Evolutionary conservation across 2,113 vertebrate genomes (phyloP).

Genomic region (Helogale parvula): DNA sequence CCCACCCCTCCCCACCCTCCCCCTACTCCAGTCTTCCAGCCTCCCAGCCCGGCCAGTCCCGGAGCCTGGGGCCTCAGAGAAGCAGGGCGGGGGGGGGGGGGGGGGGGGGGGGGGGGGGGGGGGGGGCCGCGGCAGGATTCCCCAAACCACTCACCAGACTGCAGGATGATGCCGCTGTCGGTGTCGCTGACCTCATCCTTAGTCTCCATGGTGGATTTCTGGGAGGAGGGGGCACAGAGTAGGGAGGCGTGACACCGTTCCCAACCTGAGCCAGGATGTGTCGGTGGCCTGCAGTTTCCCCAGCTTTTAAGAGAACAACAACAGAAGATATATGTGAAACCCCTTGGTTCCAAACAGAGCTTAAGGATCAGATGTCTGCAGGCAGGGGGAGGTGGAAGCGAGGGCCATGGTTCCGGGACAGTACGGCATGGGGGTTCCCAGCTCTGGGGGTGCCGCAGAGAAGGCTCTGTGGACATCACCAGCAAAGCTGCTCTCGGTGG

Average conservation of each 20-base stretch:
- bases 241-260: background rate
- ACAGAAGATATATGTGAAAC: background rate
- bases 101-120: background rate
- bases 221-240: background rate
- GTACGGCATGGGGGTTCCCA: background rate
- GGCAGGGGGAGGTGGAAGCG: background rate
- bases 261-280: conserved; percentile 26
- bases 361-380: background rate
- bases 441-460: background rate
- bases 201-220: conserved; percentile 83
- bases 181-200: conserved; percentile 94
- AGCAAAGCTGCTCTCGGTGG: background rate
- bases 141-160: conserved; percentile 88
- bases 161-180: conserved; percentile 93
- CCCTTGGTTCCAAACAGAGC: background rate
- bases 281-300: conserved; percentile 23
- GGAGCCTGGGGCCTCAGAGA: background rate
- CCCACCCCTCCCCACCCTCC: background rate
- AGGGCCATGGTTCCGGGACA: background rate
- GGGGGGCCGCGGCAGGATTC: background rate
- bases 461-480: background rate
- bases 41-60: background rate
- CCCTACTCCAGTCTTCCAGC: background rate
- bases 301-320: conserved; percentile 61
- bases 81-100: background rate